A percentile compares a stretch with the other conserved stretches of the same genome.
phyloP scores from a whole-genome alignment of 2,113 vertebrate genomes.

The Leucosticte australis region DNA sequence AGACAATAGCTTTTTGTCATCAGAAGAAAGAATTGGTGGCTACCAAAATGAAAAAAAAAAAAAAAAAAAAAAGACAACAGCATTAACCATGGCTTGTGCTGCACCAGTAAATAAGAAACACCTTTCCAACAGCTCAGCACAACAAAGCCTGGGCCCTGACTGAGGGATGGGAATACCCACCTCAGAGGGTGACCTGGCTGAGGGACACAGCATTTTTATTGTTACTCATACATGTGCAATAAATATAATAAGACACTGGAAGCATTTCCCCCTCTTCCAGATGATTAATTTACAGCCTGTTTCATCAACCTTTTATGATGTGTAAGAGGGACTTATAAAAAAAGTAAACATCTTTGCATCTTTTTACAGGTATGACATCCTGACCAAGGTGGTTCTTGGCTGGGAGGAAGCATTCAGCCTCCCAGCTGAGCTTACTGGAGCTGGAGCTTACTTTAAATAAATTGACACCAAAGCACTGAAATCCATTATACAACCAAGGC shows the following conservation, averaged over 20 bases:
- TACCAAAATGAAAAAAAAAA: conserved; percentile 63
- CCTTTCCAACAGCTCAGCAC: background rate
- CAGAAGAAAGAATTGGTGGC: conserved; percentile 70
- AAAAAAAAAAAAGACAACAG: conserved; percentile 30
- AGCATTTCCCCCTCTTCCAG: conserved; percentile 46
- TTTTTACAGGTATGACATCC: conserved; percentile 52
- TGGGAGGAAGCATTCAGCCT: background rate
- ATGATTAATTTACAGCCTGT: conserved; percentile 64
- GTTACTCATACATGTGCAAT: conserved; percentile 5
- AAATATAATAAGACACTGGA: conserved; percentile 47
- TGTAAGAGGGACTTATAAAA: conserved; percentile 50
- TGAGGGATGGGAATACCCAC: background rate
- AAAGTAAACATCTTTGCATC: conserved; percentile 62
- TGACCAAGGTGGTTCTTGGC: conserved; percentile 17
- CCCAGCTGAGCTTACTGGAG: background rate
- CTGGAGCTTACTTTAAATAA: conserved; percentile 15
- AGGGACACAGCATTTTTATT: background rate
- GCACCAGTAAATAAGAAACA: background rate
- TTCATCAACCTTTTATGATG: conserved; percentile 71
- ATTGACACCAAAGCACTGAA: background rate
- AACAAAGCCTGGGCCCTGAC: background rate
- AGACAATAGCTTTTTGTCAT: conserved; percentile 74
- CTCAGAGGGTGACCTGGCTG: background rate
- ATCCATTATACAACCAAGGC: background rate
- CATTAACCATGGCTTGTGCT: background rate